Conservation (phyloP, 1,140 invertebrate genomes). For the Leptoteleia sp. region DNA sequence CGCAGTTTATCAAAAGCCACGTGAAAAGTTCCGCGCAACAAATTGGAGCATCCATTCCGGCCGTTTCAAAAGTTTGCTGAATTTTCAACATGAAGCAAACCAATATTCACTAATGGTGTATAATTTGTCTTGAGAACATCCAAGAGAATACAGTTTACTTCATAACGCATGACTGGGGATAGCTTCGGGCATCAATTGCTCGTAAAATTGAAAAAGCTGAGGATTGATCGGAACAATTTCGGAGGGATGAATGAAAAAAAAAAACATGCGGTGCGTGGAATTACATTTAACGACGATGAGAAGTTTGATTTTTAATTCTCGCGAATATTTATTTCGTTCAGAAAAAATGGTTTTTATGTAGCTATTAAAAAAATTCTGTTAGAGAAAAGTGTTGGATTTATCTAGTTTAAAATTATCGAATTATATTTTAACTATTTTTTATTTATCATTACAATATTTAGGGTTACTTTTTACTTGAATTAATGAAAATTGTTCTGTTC, state of each 20-base stretch:
- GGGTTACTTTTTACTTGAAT: too few species aligned
- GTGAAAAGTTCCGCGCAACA: conserved; percentile 52
- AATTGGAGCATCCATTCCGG: conserved; percentile 43
- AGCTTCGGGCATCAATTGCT: conserved; percentile 25
- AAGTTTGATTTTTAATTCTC: too few species aligned
- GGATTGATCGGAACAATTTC: conserved; percentile 31
- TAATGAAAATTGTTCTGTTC: too few species aligned
- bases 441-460: too few species aligned
- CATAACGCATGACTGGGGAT: conserved; percentile 45
- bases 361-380: too few species aligned
- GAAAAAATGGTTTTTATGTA: too few species aligned
- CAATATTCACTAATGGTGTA: conserved; percentile 53
- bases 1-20: conserved; percentile 53
- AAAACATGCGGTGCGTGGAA: not conserved
- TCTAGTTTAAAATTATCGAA: too few species aligned
- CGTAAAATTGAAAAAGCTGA: conserved; percentile 41
- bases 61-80: conserved; percentile 35
- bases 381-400: too few species aligned
- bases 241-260: not conserved
- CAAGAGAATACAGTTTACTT: conserved; percentile 40
- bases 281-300: not conserved
- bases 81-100: conserved; percentile 53
- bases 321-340: too few species aligned
- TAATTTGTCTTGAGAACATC: conserved; percentile 48
- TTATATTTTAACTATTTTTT: too few species aligned